Percentiles rank a stretch among this genome's conserved stretches.
Evolutionary conservation across 2,113 vertebrate genomes (phyloP).

Genomic region (Mustelus asterias): DNA sequence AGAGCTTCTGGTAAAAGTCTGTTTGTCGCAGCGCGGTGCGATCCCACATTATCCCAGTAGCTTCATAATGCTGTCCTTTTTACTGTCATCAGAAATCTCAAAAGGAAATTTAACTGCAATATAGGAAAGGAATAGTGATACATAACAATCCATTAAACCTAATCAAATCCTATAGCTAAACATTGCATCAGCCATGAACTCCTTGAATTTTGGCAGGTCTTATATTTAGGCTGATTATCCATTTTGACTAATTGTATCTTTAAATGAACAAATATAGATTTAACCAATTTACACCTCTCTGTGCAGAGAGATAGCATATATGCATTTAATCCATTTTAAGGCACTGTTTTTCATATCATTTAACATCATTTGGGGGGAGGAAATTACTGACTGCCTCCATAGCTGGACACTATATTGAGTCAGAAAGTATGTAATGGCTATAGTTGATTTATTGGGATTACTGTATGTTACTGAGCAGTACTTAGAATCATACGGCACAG

Average conservation of each 20-base stretch:
- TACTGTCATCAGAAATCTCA: background rate
- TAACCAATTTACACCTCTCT: background rate
- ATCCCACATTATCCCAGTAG: background rate
- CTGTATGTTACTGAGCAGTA: background rate
- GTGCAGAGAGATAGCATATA: background rate
- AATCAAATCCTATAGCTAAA: background rate
- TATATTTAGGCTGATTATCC: background rate
- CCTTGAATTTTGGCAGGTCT: background rate
- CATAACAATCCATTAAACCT: background rate
- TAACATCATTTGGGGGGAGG: background rate
- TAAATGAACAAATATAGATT: background rate
- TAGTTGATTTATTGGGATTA: background rate
- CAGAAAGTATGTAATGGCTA: background rate
- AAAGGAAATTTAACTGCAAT: background rate
- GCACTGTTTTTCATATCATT: background rate
- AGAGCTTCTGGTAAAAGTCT: slow-evolving; percentile 23
- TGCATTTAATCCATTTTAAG: background rate
- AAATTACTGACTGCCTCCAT: too few species aligned
- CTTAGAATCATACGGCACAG: background rate
- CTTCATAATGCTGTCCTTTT: background rate
- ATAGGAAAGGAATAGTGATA: background rate
- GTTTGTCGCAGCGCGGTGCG: background rate
- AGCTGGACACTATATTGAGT: background rate
- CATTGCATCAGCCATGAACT: background rate
- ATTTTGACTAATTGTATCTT: background rate